phyloP scores from a whole-genome alignment of 2,113 vertebrate species.

The Phalacrocorax aristotelis region DNA sequence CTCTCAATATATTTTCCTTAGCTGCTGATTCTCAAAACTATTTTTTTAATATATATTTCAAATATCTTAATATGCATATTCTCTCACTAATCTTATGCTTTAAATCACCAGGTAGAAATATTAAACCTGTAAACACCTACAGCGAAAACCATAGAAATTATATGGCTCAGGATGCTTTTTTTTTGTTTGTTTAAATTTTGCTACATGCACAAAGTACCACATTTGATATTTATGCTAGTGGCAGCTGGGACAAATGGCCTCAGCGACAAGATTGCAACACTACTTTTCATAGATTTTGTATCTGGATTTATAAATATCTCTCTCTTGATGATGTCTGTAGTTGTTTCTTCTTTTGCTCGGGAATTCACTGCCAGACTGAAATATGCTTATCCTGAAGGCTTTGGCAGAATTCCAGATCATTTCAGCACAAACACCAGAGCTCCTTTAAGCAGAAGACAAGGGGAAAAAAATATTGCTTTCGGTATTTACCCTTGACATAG shows the following conservation, averaged over 20 bases:
- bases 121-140: neutral
- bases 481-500: neutral
- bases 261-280: neutral
- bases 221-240: neutral
- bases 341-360: neutral
- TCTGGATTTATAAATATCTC: conserved; percentile 24
- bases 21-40: neutral
- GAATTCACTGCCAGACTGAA: conserved; percentile 22
- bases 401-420: conserved; percentile 14
- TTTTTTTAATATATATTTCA: neutral
- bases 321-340: neutral
- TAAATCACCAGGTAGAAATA: neutral
- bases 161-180: neutral
- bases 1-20: neutral
- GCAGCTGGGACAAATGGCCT: neutral
- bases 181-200: neutral
- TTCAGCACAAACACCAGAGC: neutral
- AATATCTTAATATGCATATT: neutral
- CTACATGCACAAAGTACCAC: neutral
- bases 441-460: neutral
- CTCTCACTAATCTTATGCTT: neutral
- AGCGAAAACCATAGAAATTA: neutral
- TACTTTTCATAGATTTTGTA: neutral
- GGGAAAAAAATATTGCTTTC: neutral
- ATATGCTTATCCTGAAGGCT: conserved; percentile 7